These are phyloP conservation scores for Zeugodacus cucurbitae DNA, from an alignment of 1,140 invertebrate species.

Conservation along the genomic window DNA sequence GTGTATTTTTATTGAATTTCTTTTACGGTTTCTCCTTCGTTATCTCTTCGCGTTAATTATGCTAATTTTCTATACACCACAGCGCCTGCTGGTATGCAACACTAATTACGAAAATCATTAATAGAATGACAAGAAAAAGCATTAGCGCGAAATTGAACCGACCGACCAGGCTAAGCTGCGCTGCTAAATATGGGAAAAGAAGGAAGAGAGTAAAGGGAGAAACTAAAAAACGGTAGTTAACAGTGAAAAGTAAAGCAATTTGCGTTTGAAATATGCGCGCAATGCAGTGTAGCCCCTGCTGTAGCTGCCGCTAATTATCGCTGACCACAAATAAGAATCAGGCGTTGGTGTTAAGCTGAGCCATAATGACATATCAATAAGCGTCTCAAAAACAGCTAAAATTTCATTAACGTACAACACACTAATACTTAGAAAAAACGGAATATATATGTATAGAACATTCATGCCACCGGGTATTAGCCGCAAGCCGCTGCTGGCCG, in stretches of 20 bases:
- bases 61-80: slow-evolving; percentile 4
- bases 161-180: not conserved
- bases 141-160: not conserved
- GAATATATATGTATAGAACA: not conserved
- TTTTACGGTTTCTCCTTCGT: not conserved
- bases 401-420: not conserved
- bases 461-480: not conserved
- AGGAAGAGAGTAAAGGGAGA: not conserved
- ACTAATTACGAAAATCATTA: slow-evolving; percentile 37
- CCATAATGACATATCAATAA: slow-evolving; percentile 1
- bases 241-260: not conserved
- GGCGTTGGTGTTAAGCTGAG: not conserved
- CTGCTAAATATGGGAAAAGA: not conserved
- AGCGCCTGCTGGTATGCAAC: slow-evolving; percentile 19
- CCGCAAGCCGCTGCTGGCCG: not conserved
- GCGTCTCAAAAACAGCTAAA: not conserved
- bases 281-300: not conserved
- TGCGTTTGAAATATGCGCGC: not conserved
- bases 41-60: not conserved
- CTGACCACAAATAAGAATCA: not conserved
- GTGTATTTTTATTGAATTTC: not conserved
- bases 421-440: not conserved
- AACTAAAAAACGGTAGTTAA: not conserved
- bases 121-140: slow-evolving; percentile 17
- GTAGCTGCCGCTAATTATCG: not conserved